Percentiles rank a stretch among this genome's conserved stretches.
Evolutionary conservation across 2,797 vertebrate genomes (phyloP).

Genomic region (Typhlichthys eigenmanni): DNA sequence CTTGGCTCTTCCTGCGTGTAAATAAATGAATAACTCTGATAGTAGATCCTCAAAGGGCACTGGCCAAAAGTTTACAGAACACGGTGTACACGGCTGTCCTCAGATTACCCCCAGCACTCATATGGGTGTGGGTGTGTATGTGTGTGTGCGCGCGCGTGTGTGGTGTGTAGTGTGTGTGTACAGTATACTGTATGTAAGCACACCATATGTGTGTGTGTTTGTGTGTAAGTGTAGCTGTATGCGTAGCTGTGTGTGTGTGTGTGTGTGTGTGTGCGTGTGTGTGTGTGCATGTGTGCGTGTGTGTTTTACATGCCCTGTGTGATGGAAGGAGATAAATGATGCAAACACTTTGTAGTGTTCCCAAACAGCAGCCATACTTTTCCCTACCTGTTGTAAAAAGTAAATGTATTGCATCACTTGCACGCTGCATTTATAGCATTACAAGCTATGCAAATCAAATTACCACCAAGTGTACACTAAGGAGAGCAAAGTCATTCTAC

Average conservation of each 20-base stretch:
- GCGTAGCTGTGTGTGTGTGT: neutral
- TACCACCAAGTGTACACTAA: constrained; percentile 44
- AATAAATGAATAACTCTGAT: constrained; percentile 63
- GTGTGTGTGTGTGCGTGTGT: constrained; percentile 1
- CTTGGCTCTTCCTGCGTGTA: constrained; percentile 43
- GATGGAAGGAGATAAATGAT: constrained; percentile 54
- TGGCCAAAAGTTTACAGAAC: constrained; percentile 69
- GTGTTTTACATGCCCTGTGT: constrained; percentile 43
- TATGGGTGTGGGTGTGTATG: constrained; percentile 44
- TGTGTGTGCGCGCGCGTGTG: constrained; percentile 36
- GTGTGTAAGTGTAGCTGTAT: constrained; percentile 4
- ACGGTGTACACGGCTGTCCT: constrained; percentile 65
- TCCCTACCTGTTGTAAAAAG: constrained; percentile 58
- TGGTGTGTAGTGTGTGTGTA: constrained; percentile 42
- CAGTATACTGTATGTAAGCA: constrained; percentile 5
- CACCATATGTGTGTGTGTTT: neutral
- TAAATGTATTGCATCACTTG: constrained; percentile 69
- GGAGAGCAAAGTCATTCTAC: constrained; percentile 41
- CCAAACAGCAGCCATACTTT: constrained; percentile 62
- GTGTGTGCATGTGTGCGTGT: constrained; percentile 13
- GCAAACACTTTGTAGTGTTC: constrained; percentile 62
- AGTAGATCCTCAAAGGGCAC: constrained; percentile 57
- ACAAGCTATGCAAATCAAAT: constrained; percentile 56
- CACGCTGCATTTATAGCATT: constrained; percentile 47
- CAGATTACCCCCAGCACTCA: constrained; percentile 48